These are phyloP conservation scores for Proisotoma minuta DNA, from an alignment of 2,888 invertebrate genomes.

Conservation along the genomic window DNA sequence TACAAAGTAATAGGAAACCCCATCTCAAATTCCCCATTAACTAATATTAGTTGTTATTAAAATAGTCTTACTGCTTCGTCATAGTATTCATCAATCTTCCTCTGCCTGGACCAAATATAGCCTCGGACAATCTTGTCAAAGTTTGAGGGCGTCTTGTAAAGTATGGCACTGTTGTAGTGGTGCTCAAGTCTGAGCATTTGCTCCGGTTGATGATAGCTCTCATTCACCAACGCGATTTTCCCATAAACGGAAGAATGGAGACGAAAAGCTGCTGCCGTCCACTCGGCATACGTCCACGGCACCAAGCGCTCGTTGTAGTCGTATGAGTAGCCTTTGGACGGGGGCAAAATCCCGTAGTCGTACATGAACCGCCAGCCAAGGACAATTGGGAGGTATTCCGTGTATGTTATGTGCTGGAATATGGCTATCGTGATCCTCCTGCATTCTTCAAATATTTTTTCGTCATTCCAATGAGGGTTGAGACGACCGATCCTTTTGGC, in stretches of 20 bases:
- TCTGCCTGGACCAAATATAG: constrained; percentile 28
- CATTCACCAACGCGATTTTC: constrained; percentile 38
- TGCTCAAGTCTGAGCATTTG: constrained; percentile 31
- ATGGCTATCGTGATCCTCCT: constrained; percentile 39
- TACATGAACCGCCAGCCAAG: constrained; percentile 45
- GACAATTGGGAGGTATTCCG: constrained; percentile 41
- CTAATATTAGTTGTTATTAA: not conserved
- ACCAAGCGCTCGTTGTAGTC: constrained; percentile 48
- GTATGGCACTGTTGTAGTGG: constrained; percentile 40
- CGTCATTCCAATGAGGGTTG: constrained; percentile 44
- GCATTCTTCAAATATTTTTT: constrained; percentile 43
- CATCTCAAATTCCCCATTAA: not conserved
- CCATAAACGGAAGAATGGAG: constrained; percentile 44
- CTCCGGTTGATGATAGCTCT: constrained; percentile 34
- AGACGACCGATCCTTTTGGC: constrained; percentile 33
- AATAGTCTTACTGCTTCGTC: constrained; percentile 36
- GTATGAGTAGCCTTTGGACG: constrained; percentile 49
- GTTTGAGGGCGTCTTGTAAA: constrained; percentile 40
- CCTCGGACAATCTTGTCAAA: constrained; percentile 41
- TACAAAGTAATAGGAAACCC: constrained; percentile 3
- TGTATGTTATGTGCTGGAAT: constrained; percentile 42
- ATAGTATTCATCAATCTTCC: constrained; percentile 43
- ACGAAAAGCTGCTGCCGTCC: constrained; percentile 49
- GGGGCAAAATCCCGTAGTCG: constrained; percentile 46
- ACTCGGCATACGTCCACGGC: constrained; percentile 49